phyloP scores from a whole-genome alignment of 2,113 vertebrate genomes.

The Strix aluco region DNA sequence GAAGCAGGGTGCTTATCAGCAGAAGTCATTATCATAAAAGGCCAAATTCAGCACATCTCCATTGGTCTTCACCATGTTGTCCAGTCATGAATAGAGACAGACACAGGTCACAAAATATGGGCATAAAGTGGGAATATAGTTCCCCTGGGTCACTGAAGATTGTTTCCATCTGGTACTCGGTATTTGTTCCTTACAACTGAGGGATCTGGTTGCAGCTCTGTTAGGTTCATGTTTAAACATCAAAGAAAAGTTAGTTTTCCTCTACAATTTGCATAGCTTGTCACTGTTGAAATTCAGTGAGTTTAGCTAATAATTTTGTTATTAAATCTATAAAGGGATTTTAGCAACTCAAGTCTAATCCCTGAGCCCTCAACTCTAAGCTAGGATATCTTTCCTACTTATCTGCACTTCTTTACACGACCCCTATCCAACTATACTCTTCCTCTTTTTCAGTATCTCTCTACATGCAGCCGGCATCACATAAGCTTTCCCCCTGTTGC shows the following conservation, averaged over 20 bases:
- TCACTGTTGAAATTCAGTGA: background rate
- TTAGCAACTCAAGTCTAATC: background rate
- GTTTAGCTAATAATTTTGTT: background rate
- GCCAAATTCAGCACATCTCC: background rate
- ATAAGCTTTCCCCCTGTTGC: background rate
- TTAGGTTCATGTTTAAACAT: background rate
- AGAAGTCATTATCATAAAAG: slow-evolving; percentile 63
- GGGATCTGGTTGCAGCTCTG: background rate
- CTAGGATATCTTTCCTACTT: background rate
- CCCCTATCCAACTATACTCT: background rate
- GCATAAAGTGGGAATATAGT: background rate
- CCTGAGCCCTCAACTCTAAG: background rate
- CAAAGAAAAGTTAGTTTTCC: background rate
- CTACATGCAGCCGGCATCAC: background rate
- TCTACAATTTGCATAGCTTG: background rate
- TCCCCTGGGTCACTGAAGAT: background rate
- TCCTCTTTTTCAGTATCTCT: background rate
- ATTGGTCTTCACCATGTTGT: background rate
- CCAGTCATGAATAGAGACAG: background rate
- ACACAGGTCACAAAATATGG: background rate
- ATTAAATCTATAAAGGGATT: background rate
- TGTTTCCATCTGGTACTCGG: background rate
- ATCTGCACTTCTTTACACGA: background rate
- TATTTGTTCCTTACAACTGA: background rate
- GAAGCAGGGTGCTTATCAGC: slow-evolving; percentile 47